Percentiles rank a stretch among this genome's conserved stretches.
These are phyloP conservation scores for Eospalax fontanierii DNA, from an alignment of 2,797 vertebrate genomes.

Conservation along the genomic window DNA sequence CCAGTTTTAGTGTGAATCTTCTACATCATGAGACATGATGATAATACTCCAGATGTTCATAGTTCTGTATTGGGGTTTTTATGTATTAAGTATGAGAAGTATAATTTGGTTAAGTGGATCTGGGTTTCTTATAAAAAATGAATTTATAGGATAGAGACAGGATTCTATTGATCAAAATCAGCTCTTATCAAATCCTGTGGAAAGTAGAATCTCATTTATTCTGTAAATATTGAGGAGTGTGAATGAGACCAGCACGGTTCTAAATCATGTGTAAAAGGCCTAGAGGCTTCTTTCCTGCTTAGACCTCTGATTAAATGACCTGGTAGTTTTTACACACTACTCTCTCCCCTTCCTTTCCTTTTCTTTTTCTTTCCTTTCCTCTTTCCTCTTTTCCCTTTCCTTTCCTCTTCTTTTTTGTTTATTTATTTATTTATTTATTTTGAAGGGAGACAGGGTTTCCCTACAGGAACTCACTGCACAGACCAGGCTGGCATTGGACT, in stretches of 20 bases:
- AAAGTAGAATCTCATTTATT: conserved; percentile 53
- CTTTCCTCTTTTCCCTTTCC: no score
- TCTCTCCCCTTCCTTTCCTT: no score
- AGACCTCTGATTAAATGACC: no score
- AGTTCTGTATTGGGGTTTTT: conserved; percentile 45
- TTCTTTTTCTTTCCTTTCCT: no score
- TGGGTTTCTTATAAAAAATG: conserved; percentile 14
- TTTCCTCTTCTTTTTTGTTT: no score
- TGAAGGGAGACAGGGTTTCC: no score
- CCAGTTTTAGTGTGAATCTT: conserved; percentile 9
- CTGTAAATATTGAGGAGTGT: conserved; percentile 2
- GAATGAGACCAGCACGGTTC: background rate
- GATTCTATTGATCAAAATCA: background rate
- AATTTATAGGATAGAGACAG: background rate
- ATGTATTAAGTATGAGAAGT: conserved; percentile 17
- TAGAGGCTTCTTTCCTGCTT: background rate
- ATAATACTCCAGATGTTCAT: background rate
- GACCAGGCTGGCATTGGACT: no score
- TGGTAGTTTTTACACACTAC: no score
- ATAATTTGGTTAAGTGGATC: conserved; percentile 36
- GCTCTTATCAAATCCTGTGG: background rate
- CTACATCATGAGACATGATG: background rate
- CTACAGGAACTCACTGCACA: no score
- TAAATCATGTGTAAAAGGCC: background rate
- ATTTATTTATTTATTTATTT: no score